Evolutionary conservation across 2,888 invertebrate species (phyloP).

Genomic region (Lasius platythorax): DNA sequence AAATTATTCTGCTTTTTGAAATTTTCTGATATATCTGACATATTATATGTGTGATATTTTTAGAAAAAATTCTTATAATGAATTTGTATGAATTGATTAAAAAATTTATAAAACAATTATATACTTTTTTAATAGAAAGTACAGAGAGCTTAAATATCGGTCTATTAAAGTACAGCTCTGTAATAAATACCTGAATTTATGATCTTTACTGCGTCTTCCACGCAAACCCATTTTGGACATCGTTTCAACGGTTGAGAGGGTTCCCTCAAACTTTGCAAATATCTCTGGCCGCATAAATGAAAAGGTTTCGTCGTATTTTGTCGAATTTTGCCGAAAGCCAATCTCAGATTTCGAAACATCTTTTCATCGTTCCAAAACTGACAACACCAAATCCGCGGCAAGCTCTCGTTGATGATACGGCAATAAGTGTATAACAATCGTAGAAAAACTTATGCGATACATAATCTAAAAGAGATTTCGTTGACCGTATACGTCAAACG

Average conservation of each 20-base stretch:
- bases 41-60: background rate
- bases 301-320: slow-evolving; percentile 64
- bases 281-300: slow-evolving; percentile 62
- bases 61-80: background rate
- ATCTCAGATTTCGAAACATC: slow-evolving; percentile 74
- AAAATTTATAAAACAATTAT: background rate
- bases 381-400: background rate
- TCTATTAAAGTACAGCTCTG: background rate
- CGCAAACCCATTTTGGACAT: slow-evolving; percentile 82
- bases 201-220: slow-evolving; percentile 81
- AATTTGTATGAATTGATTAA: background rate
- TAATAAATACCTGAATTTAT: slow-evolving; percentile 79
- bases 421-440: slow-evolving; percentile 50
- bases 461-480: slow-evolving; percentile 71
- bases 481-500: slow-evolving; percentile 59
- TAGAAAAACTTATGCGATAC: slow-evolving; percentile 70
- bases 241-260: slow-evolving; percentile 79
- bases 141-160: background rate
- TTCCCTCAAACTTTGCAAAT: slow-evolving; percentile 69
- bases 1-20: background rate
- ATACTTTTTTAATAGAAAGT: background rate
- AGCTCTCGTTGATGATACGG: slow-evolving; percentile 1
- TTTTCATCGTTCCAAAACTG: slow-evolving; percentile 30
- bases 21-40: background rate
- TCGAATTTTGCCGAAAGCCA: slow-evolving; percentile 60